These are phyloP conservation scores for Chaetorhynchus papuensis DNA, from an alignment of 2,113 vertebrate species.

Conservation along the genomic window DNA sequence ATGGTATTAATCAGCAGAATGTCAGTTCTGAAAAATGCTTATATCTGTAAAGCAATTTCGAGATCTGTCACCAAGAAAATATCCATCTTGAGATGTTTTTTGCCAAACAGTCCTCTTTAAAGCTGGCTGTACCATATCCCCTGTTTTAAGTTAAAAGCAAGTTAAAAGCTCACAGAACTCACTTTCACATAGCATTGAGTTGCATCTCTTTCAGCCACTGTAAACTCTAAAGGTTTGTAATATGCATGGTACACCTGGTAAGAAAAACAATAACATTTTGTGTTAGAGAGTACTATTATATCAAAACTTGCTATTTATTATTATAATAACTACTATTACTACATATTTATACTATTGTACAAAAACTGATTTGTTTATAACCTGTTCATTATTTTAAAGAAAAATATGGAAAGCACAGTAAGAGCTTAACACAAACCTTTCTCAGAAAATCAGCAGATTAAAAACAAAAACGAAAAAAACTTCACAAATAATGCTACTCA, in stretches of 20 bases:
- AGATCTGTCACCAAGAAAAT: neutral
- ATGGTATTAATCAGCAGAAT: neutral
- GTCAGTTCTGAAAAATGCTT: neutral
- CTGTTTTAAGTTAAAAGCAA: neutral
- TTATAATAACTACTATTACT: neutral
- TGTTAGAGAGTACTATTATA: neutral
- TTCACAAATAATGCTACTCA: neutral
- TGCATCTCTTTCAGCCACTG: conserved; percentile 81
- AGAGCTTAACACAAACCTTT: neutral
- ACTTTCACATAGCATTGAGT: conserved; percentile 95
- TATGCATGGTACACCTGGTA: conserved; percentile 89
- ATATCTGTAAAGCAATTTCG: neutral
- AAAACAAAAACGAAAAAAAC: neutral
- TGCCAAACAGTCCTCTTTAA: neutral
- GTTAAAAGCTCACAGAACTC: neutral
- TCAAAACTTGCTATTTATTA: neutral
- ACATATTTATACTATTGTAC: neutral
- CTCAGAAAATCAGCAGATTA: neutral
- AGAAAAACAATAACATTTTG: neutral
- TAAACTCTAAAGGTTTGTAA: conserved; percentile 94
- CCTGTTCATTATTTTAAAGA: neutral
- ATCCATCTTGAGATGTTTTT: neutral
- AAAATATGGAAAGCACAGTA: neutral
- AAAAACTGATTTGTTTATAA: neutral
- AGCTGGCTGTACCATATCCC: neutral